Base-by-base conservation (phyloP, 1,140 invertebrate species). In the Drosophila obscura region DNA sequence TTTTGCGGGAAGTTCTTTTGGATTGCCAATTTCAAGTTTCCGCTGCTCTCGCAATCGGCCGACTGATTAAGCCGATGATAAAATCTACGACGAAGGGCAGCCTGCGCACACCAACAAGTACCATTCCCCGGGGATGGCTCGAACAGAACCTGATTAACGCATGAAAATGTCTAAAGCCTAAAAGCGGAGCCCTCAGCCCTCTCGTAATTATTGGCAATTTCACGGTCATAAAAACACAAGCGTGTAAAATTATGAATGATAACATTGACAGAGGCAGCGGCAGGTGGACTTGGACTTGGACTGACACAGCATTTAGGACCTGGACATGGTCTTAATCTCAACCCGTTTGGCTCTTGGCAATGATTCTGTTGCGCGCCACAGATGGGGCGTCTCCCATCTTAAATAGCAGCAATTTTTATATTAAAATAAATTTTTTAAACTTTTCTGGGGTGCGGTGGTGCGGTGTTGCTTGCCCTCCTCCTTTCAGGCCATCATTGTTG, bases 201-300 rank as follows among this genome's bases (percentile, higher is more conserved):
- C 79, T 77, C 66, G 67, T 89, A 89, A 89, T 89, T 89, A 89
- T 89, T 89, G 85, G 69, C 77, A 89, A 89, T 89, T 89, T 89
- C 85, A 89, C 63, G 85, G 80, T 80, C 80, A 89, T 89, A 89
- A 89, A 89, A 84, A 89, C 80, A 84, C 80, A 84, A 89, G 84
- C 84, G 84, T 89, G 60, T 71, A 78, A 84, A 88, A 88, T 88
- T 77, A 56, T 80, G 67, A 83, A 84, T 80, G 84, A 88, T 88
- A 83, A 80, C 59, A 58, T 59, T 81, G 56, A 72, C 55, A 53
- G 26, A n/a, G 51, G 24, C 15, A 22, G 22, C 13, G 44, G 65
- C 55, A 58, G 26, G 31, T 5, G 44, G 41, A 50, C 22, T 61
- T 73, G 75, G 61, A 78, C 72, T 66, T 65, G 7, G 7, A 16